Conservation (phyloP, 2,888 invertebrate genomes). For the Barypeithes pellucidus region DNA sequence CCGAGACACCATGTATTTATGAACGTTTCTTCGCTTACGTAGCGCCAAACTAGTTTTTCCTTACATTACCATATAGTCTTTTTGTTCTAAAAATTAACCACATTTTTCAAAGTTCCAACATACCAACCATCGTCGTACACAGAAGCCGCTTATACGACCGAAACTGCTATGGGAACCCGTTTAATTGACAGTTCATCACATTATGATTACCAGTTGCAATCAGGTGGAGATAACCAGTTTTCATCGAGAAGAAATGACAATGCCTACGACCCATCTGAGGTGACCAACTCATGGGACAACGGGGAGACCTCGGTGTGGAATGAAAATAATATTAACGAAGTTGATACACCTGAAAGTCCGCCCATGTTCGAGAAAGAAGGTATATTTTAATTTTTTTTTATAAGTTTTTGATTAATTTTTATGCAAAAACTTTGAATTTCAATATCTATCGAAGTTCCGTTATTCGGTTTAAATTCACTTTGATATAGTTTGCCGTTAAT, state of each 20-base stretch:
- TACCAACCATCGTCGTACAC: conserved; percentile 30
- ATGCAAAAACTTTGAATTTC: too few species aligned
- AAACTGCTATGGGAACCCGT: conserved; percentile 7
- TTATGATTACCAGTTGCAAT: conserved; percentile 29
- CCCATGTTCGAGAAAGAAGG: conserved; percentile 77
- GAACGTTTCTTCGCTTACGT: too few species aligned
- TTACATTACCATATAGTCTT: too few species aligned
- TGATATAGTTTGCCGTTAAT: too few species aligned
- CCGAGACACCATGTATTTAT: too few species aligned
- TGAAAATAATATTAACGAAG: conserved; percentile 35
- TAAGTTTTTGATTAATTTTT: neutral
- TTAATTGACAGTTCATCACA: neutral
- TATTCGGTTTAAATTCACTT: too few species aligned
- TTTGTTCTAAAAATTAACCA: neutral
- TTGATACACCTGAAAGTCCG: conserved; percentile 79
- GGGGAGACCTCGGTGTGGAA: conserved; percentile 34
- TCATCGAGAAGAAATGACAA: conserved; percentile 2
- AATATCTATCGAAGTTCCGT: too few species aligned
- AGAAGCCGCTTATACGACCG: conserved; percentile 18
- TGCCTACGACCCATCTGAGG: conserved; percentile 35
- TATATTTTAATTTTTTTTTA: conserved; percentile 5
- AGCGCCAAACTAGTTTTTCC: too few species aligned
- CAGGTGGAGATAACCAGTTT: conserved; percentile 24
- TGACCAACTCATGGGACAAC: conserved; percentile 30
- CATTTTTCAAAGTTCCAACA: conserved; percentile 24